Evolutionary conservation across 2,888 invertebrate species (phyloP).

Genomic region (Gandaritis pyraliata): DNA sequence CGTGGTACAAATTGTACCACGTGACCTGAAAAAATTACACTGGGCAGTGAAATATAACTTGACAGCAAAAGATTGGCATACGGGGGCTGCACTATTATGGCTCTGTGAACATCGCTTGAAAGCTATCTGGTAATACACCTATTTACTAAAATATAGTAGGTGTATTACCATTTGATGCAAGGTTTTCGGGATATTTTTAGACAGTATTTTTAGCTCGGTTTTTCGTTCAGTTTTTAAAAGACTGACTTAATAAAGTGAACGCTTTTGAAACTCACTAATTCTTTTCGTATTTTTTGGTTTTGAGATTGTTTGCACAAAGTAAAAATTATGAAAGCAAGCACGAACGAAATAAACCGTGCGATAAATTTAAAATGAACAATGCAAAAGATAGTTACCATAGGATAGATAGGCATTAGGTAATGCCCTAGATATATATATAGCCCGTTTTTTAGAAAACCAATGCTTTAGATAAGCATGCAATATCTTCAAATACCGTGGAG

Average conservation of each 20-base stretch:
- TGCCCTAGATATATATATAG: too few species aligned
- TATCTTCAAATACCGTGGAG: conserved; percentile 15
- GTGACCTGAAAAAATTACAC: too few species aligned
- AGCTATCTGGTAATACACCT: background rate
- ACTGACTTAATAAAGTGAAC: conserved; percentile 1
- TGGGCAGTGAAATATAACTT: too few species aligned
- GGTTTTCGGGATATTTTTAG: conserved; percentile 3
- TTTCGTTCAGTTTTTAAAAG: background rate
- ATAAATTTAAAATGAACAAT: too few species aligned
- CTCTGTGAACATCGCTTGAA: background rate
- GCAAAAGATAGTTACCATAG: too few species aligned
- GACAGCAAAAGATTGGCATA: too few species aligned
- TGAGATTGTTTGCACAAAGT: background rate
- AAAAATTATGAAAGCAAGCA: too few species aligned
- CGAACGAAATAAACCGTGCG: too few species aligned
- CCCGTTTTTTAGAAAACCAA: background rate
- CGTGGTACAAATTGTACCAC: too few species aligned
- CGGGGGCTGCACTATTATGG: too few species aligned
- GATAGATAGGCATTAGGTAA: too few species aligned
- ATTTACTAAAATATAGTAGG: too few species aligned
- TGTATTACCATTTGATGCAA: background rate
- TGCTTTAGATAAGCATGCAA: conserved; percentile 7
- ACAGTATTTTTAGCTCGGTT: background rate
- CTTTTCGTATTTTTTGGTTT: conserved; percentile 1
- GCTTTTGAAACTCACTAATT: background rate